Evolutionary conservation across 2,797 vertebrate species (phyloP), one percentile per base, ranked within the genome.

Genomic region (Odontamblyopus lacepedii): DNA sequence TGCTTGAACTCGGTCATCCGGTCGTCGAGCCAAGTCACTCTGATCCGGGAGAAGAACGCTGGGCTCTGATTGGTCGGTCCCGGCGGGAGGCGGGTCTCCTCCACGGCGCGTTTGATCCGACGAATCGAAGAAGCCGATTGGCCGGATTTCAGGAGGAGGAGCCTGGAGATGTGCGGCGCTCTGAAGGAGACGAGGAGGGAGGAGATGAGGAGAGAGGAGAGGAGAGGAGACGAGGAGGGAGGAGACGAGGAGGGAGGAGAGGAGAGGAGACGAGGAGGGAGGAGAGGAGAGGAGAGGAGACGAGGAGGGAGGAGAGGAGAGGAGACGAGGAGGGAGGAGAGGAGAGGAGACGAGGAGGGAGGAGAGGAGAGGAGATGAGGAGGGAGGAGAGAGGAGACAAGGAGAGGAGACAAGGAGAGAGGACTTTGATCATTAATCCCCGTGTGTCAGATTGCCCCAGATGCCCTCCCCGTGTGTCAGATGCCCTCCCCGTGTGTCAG

Each of bases 101-200:
- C 41, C 64, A 67, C 64, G 13, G 26, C 1, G 6, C 26, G 23
- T 12, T 67, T 67, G 64, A 67, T 53, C 15, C 4, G 26, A 3
- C 64, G 44, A 67, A 67, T 30, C 5, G 12, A 29, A 18, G 64
- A 16, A 5, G 41, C 64, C 30, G 64, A 67, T 67, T 16, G 64
- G 64, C 48, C 64, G 44, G 6, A 19, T 67, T 67, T 67, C 44
- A 67, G 44, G 64, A 67, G 27, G 26, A 67, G 64, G 64, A 67
- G 26, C 6, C 26, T 29, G n/a, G 41, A 50, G 13, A 67, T 2
- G 26, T 51, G 64, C 6, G 23, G 5, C 16, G 23, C 41, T 2
- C 64, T 67, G 48, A 65, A 44, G 27, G 19, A 26, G 18, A 29
- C 5, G 27, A 27, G 1, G 15, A 51, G 15, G 4, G 13, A 51